A percentile compares a stretch with the other conserved stretches of the same genome.
phyloP scores from a whole-genome alignment of 2,888 invertebrate species.

The Onchidella celtica region DNA sequence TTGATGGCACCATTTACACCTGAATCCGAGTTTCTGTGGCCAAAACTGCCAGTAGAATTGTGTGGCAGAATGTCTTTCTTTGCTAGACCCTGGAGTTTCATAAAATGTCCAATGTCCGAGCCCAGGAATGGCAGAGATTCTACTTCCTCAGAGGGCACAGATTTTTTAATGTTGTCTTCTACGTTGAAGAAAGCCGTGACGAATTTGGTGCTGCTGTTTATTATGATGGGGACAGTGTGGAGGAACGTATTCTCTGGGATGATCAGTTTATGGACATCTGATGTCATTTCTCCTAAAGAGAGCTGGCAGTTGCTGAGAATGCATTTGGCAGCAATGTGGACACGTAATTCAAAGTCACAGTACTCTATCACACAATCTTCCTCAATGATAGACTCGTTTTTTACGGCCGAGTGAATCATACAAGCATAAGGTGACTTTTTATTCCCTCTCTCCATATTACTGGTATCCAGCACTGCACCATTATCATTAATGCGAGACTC shows the following conservation, averaged over 20 bases:
- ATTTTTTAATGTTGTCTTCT: conserved; percentile 76
- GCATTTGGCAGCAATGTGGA: conserved; percentile 70
- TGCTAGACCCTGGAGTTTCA: conserved; percentile 30
- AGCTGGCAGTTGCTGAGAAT: conserved; percentile 79
- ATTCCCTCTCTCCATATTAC: neutral
- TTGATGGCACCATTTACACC: neutral
- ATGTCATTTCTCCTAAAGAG: conserved; percentile 18
- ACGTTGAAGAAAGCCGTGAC: conserved; percentile 75
- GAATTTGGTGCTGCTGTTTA: conserved; percentile 59
- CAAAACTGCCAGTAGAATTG: neutral
- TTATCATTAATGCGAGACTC: neutral
- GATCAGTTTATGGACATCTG: neutral
- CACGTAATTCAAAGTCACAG: conserved; percentile 75
- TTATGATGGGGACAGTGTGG: conserved; percentile 74
- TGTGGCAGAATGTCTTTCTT: conserved; percentile 30
- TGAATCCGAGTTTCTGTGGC: neutral
- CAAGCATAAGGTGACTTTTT: conserved; percentile 58
- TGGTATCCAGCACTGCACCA: neutral
- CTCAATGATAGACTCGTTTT: conserved; percentile 60
- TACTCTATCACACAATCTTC: conserved; percentile 77
- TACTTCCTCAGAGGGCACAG: conserved; percentile 49
- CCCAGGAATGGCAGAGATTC: conserved; percentile 63
- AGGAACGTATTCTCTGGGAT: conserved; percentile 73
- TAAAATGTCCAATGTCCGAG: conserved; percentile 55
- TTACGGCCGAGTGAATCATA: conserved; percentile 76